Evolutionary conservation across 2,113 vertebrate genomes (phyloP), one percentile per base, ranked within the genome.

Genomic region (Cichladusa arquata): DNA sequence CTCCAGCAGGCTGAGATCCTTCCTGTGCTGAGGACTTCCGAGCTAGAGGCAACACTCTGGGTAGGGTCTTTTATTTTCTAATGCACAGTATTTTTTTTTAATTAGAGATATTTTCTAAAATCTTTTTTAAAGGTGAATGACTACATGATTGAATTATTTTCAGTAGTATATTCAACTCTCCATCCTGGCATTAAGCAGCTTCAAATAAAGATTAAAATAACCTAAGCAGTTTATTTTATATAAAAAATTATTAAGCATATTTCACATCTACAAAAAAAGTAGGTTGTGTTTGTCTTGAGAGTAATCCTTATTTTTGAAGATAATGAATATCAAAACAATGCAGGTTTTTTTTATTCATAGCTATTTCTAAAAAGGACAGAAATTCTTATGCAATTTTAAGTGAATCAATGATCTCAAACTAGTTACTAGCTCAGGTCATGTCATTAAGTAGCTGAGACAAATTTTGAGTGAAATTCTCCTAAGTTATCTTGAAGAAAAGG

Each of bases 91-190:
- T 1, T 3, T 25, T 38, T 42, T 73, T 51, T n/a, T 25, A 50
- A 44, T 40, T 38, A n/a, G 7, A 45, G 2, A 9, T 60, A 18
- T n/a, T 47, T 78, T 48, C 20, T 23, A 78, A 67, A 84, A 74
- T 25, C 1, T 2, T 62, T 50, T 33, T 53, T 74, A 42, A 73
- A 78, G 34, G 34, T 31, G 8, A 70, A 84, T 87, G 86, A 57
- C 0, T 3, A 0, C 1, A 6, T 28, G 4, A 57, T 0, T 56
- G 2, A 48, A 70, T 78, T 78, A 10, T 62, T 89, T 81, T 87
- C 47, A 78, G 22, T 15, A 29, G 18, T 66, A 48, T 36, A 80
- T 4, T 60, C 18, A 74, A 12, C 16, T 29, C 23, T 71, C 17
- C 36, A 71, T 1, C 4, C 33, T 44, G 10, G 12, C 3, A 69